Base-by-base conservation (phyloP, 2,888 invertebrate genomes). In the Stenodema calcarata region DNA sequence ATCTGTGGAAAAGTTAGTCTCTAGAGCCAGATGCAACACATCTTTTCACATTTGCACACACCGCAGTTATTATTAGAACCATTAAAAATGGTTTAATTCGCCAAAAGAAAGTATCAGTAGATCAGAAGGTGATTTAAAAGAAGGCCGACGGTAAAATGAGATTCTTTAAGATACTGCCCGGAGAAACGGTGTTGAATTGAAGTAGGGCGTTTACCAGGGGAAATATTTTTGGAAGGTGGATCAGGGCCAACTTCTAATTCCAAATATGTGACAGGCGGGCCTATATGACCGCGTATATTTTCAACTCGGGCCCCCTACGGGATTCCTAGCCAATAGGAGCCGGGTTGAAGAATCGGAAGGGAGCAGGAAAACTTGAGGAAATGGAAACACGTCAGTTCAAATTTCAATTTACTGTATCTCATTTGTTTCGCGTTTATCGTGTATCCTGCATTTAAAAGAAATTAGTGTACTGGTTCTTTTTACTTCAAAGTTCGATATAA, bases 211-310 rank as follows among this genome's bases (percentile, higher is more conserved):
- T 82, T 82, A 82, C 82, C 69, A 84, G 73, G 73, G 42, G 70
- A 44, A 84, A 84, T 84, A 84, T 84, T 84, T 84, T 84, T 84
- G 84, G 84, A 84, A 73, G 44, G 28, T 84, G 84, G 84, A 70
- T 0, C 47, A 14, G 30, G 9, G 70, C 84, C 84, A 84, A 84
- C 28, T 84, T 84, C 75, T 75, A 84, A 84, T 84, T 84, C 84
- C 84, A 84, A 84, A 84, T 84, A 84, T 84, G 84, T 73, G 84
- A 84, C 84, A 84, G 82, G 73, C 54, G 28, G 23, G 73, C 75
- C 62, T 73, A 73, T 73, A 84, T 84, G 84, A 84, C 84, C 35
- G 81, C 30, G 69, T 54, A 69, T 82, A 82, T 69, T 82, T 82
- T 69, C 41, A 82, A 82, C 82, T 27, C 69, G 27, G 28, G 54